Base-by-base conservation (phyloP, 2,888 invertebrate species). In the Trichogramma dendrolimi region DNA sequence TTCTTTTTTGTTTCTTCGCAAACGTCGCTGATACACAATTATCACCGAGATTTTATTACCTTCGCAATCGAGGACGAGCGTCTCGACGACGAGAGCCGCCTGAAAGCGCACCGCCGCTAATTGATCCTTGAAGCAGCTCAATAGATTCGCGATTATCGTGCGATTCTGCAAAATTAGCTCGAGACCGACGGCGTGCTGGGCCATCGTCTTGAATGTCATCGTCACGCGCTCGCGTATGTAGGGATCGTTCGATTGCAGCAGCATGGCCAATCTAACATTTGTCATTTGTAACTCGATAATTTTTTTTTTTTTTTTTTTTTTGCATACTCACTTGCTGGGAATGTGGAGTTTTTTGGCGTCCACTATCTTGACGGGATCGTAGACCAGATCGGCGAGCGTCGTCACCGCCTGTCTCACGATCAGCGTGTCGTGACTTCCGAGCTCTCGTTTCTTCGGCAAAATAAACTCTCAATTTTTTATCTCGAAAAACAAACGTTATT, bases 311-410 rank as follows among this genome's bases (percentile, higher is more conserved):
- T 50, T 43, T 39, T 11, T 46, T 27, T 47, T 55, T 48, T 55
- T 11, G 8, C 48, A 51, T 27, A 11, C 53, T 48, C 48, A 80
- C 80, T 78, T 77, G 61, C 79, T 78, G 7, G 80, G 74, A 57
- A 83, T 73, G 65, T 72, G 69, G 2, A 81, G 69, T 50, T 71
- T 66, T 1, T 82, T 71, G 6, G 81, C 81, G 71, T 81, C 79
- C 50, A 74, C 77, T 57, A 76, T 76, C 70, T 75, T 74, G 71
- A 82, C 81, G 3, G 83, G 81, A 71, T 81, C 76, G 46, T 80
- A 77, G 8, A 80, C 65, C 39, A 82, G 62, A 67, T 83, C 82
- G 5, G 72, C 71, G 46, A 83, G 71, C 39, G 76, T 80, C n/a
- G 75, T 75, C 4, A 83, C 66, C n/a, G 81, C 80, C 68, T 77